Evolutionary conservation across 2,797 vertebrate species (phyloP), one percentile per base, ranked within the genome.

Genomic region (Champsocephalus gunnari): DNA sequence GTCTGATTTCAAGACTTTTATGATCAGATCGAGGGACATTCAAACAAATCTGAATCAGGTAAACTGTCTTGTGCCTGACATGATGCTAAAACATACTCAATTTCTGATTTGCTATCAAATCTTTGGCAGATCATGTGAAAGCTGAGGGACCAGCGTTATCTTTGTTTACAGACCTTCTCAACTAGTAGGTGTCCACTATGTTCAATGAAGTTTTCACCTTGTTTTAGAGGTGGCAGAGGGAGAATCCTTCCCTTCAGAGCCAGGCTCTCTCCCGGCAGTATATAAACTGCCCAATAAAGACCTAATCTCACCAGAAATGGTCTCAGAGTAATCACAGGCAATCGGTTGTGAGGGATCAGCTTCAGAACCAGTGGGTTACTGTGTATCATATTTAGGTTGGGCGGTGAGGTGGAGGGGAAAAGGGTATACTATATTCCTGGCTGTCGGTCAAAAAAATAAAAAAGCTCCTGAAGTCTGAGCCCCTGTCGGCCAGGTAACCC

Each of bases 401-500:
- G 88, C 28, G 62, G 67, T 50, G 69, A 86, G 78, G 74, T 65
- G 80, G 81, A 75, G 71, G 66, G 56, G 76, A 82, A 80, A 80
- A 77, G 83, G 79, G 56, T 79, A 75, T 85, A 83, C 90, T 90
- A 90, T 90, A 89, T 90, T 90, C 80, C 83, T 90, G 89, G 92
- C 89, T 84, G 88, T 87, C 76, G 63, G 82, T 91, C 82, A 81
- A 87, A 91, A 92, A 88, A 86, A 88, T 49, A 77, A 61, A 61
- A 90, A 81, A 73, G 54, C 89, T 92, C 88, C 86, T 92, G 92
- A 92, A 92, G 90, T 91, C 86, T 90, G 92, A 93, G 90, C 89
- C 80, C 85, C 80, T 45, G 87, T 92, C 78, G 63, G 82, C 90
- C 92, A 94, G 92, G 92, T 93, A 94, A 94, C 90, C 88, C 86